phyloP scores from a whole-genome alignment of 2,888 invertebrate species.

The Noctua pronuba region DNA sequence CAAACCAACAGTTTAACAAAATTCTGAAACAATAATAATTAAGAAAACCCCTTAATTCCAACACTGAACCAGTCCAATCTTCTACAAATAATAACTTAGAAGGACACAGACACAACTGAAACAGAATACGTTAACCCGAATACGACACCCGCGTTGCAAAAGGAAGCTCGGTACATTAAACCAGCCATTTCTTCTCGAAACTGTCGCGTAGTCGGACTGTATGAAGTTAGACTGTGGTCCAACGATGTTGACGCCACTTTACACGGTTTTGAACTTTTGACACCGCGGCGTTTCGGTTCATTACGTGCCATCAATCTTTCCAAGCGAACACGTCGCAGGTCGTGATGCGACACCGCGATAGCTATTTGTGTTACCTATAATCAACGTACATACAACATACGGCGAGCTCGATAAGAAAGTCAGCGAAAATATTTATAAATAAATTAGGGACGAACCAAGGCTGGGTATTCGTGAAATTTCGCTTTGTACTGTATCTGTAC shows the following conservation, averaged over 20 bases:
- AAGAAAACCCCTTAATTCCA: not conserved
- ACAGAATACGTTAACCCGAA: slow-evolving; percentile 17
- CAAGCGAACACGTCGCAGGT: slow-evolving; percentile 55
- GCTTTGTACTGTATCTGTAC: not conserved
- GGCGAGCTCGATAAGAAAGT: slow-evolving; percentile 49
- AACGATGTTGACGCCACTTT: slow-evolving; percentile 62
- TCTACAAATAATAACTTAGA: slow-evolving; percentile 8
- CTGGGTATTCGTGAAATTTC: not conserved
- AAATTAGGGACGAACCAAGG: not conserved
- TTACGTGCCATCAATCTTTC: slow-evolving; percentile 77
- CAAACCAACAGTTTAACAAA: not conserved
- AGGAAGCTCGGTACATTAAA: slow-evolving; percentile 35
- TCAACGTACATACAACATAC: slow-evolving; percentile 61
- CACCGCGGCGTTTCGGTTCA: slow-evolving; percentile 71
- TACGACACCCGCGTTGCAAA: not conserved
- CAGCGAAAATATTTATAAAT: slow-evolving; percentile 44
- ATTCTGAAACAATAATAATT: not conserved
- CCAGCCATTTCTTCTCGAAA: slow-evolving; percentile 13
- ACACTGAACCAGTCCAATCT: not conserved
- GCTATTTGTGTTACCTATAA: slow-evolving; percentile 62
- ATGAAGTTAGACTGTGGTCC: slow-evolving; percentile 48
- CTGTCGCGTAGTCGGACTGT: slow-evolving; percentile 27
- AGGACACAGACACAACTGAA: slow-evolving; percentile 12
- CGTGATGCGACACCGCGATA: slow-evolving; percentile 63
- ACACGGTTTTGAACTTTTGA: slow-evolving; percentile 74